Evolutionary conservation across 2,888 invertebrate genomes (phyloP).

Genomic region (Pherbina coryleti): DNA sequence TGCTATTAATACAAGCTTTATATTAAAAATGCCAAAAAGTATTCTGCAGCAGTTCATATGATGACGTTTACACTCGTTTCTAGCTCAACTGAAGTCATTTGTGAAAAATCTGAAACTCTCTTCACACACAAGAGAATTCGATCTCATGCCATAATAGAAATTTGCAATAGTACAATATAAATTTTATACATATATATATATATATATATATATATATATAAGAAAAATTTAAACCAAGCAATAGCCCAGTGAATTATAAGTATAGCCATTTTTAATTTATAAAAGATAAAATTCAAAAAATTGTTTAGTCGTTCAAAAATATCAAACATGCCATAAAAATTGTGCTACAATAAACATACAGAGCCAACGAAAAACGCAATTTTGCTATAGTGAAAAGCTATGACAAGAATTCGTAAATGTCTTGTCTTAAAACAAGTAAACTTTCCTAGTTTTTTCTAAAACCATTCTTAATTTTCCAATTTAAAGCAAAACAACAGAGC

Average conservation of each 20-base stretch:
- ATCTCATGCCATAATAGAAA: conserved; percentile 27
- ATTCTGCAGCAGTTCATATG: neutral
- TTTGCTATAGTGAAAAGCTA: conserved; percentile 48
- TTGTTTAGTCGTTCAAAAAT: conserved; percentile 54
- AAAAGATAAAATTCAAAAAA: conserved; percentile 44
- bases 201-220: conserved; percentile 7
- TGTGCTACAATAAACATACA: conserved; percentile 40
- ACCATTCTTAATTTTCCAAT: conserved; percentile 30
- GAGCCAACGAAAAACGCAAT: conserved; percentile 69
- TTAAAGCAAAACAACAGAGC: conserved; percentile 30
- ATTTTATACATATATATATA: conserved; percentile 9
- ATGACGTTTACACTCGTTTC: neutral
- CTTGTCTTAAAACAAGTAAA: conserved; percentile 2
- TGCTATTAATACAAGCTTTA: neutral
- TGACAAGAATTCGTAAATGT: conserved; percentile 35
- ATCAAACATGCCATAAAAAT: conserved; percentile 35
- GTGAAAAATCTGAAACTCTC: conserved; percentile 24
- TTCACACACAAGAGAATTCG: conserved; percentile 33
- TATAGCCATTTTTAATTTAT: conserved; percentile 49
- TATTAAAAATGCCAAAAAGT: neutral
- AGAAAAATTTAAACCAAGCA: conserved; percentile 47
- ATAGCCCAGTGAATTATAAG: conserved; percentile 62
- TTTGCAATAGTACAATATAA: conserved; percentile 40
- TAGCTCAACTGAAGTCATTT: neutral
- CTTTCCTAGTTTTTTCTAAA: conserved; percentile 21